Conservation (phyloP, 2,113 vertebrate genomes). For the Tragulus kanchil region DNA sequence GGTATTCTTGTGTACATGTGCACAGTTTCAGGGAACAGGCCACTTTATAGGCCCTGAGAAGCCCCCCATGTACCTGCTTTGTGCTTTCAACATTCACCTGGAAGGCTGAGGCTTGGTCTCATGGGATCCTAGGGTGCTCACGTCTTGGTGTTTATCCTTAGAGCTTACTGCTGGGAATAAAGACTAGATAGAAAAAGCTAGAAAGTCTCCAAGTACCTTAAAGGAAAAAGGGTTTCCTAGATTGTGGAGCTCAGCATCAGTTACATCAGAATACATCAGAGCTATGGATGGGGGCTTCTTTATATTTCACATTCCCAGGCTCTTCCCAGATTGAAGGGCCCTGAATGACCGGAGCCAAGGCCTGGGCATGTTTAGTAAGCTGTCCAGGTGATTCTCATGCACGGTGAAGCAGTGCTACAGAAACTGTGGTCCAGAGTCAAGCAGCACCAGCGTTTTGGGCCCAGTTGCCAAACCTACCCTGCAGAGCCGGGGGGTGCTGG, state of each 20-base stretch:
- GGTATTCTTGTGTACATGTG: background rate
- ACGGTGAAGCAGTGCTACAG: background rate
- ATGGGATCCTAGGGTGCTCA: background rate
- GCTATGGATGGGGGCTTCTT: background rate
- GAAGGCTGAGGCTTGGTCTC: background rate
- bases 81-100: background rate
- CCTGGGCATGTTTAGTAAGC: fast-evolving
- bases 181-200: background rate
- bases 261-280: background rate
- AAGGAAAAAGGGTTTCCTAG: background rate
- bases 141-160: background rate
- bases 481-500: background rate
- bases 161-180: background rate
- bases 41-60: background rate
- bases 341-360: background rate
- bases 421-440: background rate
- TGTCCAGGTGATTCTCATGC: background rate
- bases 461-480: background rate
- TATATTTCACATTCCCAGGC: background rate
- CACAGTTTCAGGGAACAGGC: background rate
- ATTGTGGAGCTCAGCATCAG: background rate
- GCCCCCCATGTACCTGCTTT: background rate
- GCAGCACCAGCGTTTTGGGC: background rate
- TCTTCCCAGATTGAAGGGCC: background rate
- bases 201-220: background rate